A percentile compares a stretch with the other conserved stretches of the same genome.
Evolutionary conservation across 2,888 invertebrate species (phyloP).

Genomic region (Eupithecia insigniata): DNA sequence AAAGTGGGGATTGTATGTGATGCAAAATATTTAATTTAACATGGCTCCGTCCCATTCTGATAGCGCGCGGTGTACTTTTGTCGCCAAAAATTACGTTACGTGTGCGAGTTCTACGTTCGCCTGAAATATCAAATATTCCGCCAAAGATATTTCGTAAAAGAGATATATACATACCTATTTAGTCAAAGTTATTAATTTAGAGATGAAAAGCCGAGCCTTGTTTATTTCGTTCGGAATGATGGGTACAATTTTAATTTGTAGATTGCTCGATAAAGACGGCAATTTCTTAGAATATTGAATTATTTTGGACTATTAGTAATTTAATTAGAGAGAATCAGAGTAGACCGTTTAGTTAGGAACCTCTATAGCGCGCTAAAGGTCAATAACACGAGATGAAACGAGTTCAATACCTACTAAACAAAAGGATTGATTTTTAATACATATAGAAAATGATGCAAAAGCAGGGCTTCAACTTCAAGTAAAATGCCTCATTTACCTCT

Average conservation of each 20-base stretch:
- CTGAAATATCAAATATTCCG: slow-evolving; percentile 2
- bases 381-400: background rate
- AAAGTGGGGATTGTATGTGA: background rate
- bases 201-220: slow-evolving; percentile 11
- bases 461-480: background rate
- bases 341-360: background rate
- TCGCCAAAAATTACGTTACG: background rate
- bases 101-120: background rate
- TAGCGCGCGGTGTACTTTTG: background rate
- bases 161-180: slow-evolving; percentile 15
- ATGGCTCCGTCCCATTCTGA: background rate
- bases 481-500: background rate
- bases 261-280: slow-evolving; percentile 5
- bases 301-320: background rate
- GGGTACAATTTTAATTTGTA: slow-evolving; percentile 13
- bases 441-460: background rate
- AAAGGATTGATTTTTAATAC: background rate
- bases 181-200: slow-evolving; percentile 10
- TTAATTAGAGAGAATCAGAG: slow-evolving; percentile 1
- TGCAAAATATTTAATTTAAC: background rate
- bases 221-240: slow-evolving; percentile 16
- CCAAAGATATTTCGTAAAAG: slow-evolving; percentile 30
- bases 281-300: slow-evolving; percentile 4
- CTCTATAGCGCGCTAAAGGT: background rate
- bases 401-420: background rate